Evolutionary conservation across 2,888 invertebrate species (phyloP), one percentile per base, ranked within the genome.

Genomic region (Drosophila barbarae): DNA sequence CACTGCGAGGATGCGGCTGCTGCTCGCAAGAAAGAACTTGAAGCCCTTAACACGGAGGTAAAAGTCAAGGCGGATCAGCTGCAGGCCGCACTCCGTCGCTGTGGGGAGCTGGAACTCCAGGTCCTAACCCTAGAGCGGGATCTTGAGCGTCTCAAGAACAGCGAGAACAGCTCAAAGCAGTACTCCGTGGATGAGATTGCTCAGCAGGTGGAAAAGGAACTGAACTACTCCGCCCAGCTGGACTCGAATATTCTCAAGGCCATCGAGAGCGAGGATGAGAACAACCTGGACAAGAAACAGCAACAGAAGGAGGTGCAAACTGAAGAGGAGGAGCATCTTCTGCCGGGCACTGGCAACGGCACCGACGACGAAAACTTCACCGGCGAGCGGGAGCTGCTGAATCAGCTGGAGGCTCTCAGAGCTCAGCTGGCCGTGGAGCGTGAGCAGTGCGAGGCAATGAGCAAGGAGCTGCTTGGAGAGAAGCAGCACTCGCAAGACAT

Each of bases 161-260:
- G 81, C 66, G 76, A 84, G 83, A 77, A 88, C 69, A 82, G 87
- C 74, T 86, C 84, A 2, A 88, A 86, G 64, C 87, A 87, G 26
- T 88, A 87, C 55, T 91, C 91, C 0, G 88, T 91, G 2, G 92
- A 92, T 64, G 92, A 91, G 74, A 90, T 92, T 23, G 90, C 91
- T 2, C 90, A 90, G 39, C 90, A 91, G 87, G 90, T 93, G 4
- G 91, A 91, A 47, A 90, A 91, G 65, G 92, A 93, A 76, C 77
- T 93, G 2, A 91, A 93, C 82, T 90, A 92, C 66, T 93, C 93
- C 0, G 92, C 91, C 0, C 91, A 91, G 69, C 86, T 93, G 26
- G 93, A 93, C 77, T 91, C 91, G 4, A 91, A 91, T 71, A 91
- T 93, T 36, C 86, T 92, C 30, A 91, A 90, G 54, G 93, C 91